Evolutionary conservation across 2,797 vertebrate species (phyloP).

Genomic region (Lates japonicus): DNA sequence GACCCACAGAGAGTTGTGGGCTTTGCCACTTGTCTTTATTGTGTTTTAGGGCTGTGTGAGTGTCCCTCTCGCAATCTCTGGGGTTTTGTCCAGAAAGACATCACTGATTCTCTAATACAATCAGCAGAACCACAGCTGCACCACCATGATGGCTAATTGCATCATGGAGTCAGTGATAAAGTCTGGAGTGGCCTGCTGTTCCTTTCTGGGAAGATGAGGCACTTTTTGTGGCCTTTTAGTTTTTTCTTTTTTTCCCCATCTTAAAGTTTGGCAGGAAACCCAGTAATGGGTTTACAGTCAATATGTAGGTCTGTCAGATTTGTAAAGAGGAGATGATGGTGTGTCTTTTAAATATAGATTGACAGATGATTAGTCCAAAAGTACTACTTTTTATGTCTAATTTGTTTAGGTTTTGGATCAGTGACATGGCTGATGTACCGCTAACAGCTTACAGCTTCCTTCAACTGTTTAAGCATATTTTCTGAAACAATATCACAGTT

Average conservation of each 20-base stretch:
- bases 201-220: conserved; percentile 77
- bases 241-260: conserved; percentile 24
- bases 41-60: conserved; percentile 61
- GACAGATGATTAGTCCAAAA: background rate
- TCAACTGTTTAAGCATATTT: too few relatives aligned
- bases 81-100: conserved; percentile 79
- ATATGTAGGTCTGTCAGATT: conserved; percentile 11
- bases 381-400: background rate
- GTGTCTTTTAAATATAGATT: conserved; percentile 7
- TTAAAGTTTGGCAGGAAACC: conserved; percentile 66
- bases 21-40: conserved; percentile 63
- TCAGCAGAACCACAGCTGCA: conserved; percentile 82
- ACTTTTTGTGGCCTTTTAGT: conserved; percentile 67
- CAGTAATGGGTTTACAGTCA: conserved; percentile 65
- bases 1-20: conserved; percentile 54
- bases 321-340: conserved; percentile 8
- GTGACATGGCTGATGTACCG: too few relatives aligned
- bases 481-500: too few relatives aligned
- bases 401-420: background rate
- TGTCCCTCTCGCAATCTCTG: conserved; percentile 63
- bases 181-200: conserved; percentile 78
- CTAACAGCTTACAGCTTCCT: too few relatives aligned
- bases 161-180: conserved; percentile 82
- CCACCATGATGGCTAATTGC: conserved; percentile 78
- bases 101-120: conserved; percentile 77